Evolutionary conservation across 30 jellyfish, hydroid and myxozoan species (phyloP).

Genomic region (Aurelia coerulea): DNA sequence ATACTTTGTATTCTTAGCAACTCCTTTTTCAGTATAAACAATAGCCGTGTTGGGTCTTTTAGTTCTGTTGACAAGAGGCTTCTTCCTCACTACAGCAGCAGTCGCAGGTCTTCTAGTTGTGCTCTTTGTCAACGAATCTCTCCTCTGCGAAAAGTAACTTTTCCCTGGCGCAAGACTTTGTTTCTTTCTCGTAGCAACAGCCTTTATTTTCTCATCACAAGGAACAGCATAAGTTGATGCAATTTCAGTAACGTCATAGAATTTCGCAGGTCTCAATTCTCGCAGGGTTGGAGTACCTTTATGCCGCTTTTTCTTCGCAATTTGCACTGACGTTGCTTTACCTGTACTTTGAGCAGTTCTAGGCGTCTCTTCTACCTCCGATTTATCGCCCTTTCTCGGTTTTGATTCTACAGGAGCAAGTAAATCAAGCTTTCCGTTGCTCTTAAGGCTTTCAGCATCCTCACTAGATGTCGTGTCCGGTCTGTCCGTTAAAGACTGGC

Average conservation of each 20-base stretch:
- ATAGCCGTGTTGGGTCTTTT: slow-evolving; percentile 60
- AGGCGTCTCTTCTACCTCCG: not conserved
- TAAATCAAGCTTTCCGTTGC: not conserved
- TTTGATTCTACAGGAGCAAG: not conserved
- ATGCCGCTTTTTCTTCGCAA: not conserved
- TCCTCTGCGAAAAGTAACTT: slow-evolving; percentile 60
- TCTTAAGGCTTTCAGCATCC: slow-evolving; percentile 41
- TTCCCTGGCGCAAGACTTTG: slow-evolving; percentile 57
- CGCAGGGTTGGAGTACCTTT: slow-evolving; percentile 1
- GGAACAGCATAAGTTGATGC: slow-evolving; percentile 47
- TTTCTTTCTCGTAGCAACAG: not conserved
- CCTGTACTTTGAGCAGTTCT: not conserved
- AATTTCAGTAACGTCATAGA: slow-evolving; percentile 39
- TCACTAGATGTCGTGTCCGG: slow-evolving; percentile 40
- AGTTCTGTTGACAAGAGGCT: not conserved
- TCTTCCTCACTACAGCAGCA: slow-evolving; percentile 28
- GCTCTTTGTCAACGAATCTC: slow-evolving; percentile 43
- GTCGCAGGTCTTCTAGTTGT: slow-evolving; percentile 26
- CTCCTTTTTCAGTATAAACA: not conserved
- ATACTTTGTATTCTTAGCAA: too few species aligned
- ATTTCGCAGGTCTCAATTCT: slow-evolving; percentile 34
- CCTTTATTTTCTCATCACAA: slow-evolving; percentile 52
- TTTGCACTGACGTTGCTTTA: not conserved
- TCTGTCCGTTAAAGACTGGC: slow-evolving; percentile 1
- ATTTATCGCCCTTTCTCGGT: not conserved